These are phyloP conservation scores for Zygaena filipendulae DNA, from an alignment of 2,888 invertebrate genomes.

Conservation along the genomic window DNA sequence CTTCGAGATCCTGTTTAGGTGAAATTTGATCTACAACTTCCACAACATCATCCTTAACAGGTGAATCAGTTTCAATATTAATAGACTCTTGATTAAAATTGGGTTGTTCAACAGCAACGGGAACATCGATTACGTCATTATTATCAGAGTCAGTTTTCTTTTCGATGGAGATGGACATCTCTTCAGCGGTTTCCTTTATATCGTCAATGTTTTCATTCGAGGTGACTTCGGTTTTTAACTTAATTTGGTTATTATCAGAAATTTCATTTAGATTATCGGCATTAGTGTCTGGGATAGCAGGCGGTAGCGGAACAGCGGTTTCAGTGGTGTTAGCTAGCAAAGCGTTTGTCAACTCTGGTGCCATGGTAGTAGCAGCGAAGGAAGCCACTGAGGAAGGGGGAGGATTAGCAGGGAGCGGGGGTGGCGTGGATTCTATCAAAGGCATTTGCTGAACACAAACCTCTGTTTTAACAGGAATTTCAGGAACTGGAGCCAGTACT, in stretches of 20 bases:
- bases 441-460: slow-evolving; percentile 69
- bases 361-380: slow-evolving; percentile 77
- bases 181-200: slow-evolving; percentile 4
- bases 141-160: too few relatives aligned
- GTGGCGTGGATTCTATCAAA: slow-evolving; percentile 74
- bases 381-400: slow-evolving; percentile 81
- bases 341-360: slow-evolving; percentile 59
- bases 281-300: slow-evolving; percentile 29
- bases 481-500: slow-evolving; percentile 45
- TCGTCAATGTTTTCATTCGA: too few relatives aligned
- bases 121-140: too few relatives aligned
- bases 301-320: slow-evolving; percentile 31
- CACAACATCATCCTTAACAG: slow-evolving; percentile 2
- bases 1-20: too few relatives aligned
- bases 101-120: too few relatives aligned
- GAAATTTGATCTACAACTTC: slow-evolving; percentile 2
- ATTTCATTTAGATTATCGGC: slow-evolving; percentile 23
- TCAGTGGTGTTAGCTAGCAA: slow-evolving; percentile 47
- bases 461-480: slow-evolving; percentile 59
- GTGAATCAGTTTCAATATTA: slow-evolving; percentile 1
- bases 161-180: too few relatives aligned
- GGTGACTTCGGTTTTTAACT: too few relatives aligned
- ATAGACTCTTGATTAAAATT: slow-evolving; percentile 6
- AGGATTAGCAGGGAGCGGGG: slow-evolving; percentile 78
- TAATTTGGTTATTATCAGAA: too few relatives aligned